Evolutionary conservation across 2,113 vertebrate species (phyloP), one percentile per base, ranked within the genome.

Genomic region (Ranitomeya imitator): DNA sequence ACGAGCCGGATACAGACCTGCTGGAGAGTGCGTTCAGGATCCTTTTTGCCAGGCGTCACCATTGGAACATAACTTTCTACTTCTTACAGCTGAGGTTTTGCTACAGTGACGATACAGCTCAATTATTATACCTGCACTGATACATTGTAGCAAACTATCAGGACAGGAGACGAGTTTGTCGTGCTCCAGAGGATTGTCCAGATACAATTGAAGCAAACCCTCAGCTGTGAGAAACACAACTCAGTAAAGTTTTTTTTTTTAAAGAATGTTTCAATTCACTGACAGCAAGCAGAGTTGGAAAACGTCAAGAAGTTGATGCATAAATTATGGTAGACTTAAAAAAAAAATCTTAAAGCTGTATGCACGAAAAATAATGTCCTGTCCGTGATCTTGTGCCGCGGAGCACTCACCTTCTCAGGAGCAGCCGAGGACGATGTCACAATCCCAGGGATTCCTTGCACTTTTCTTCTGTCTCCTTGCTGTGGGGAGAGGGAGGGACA

Each of bases 391-490:
- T 26, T 69, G 19, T 21, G 13, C 2, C 7, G 9, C 51, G 12
- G 51, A 13, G 55, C 45, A 69, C 82, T 83, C 82, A 83, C 82
- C 82, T 83, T n/a, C 13, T 83, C 15, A 83, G 61, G 37, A 54
- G 63, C 51, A 26, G 82, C 63, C 61, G 3, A 69, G 82, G 63
- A 26, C 15, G 23, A 83, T 5, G 63, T 52, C 37, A 83, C 45
- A n/a, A 54, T 26, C 2, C 45, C 31, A 2, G 0, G 19, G 79
- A 81, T 37, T 60, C 15, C 23, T 37, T 78, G 76, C 51, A 78
- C 61, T 67, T 63, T 21, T 67, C n/a, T 63, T 54, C 51, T 69
- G 82, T 71, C 82, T 16, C 15, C 31, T 65, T 9, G 61, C 18
- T 69, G 63, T 15, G 12, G 18, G 55, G 8, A 23, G 77, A 77